Conservation (phyloP, 2,113 vertebrate genomes). For the Chamaetylas fuelleborni region DNA sequence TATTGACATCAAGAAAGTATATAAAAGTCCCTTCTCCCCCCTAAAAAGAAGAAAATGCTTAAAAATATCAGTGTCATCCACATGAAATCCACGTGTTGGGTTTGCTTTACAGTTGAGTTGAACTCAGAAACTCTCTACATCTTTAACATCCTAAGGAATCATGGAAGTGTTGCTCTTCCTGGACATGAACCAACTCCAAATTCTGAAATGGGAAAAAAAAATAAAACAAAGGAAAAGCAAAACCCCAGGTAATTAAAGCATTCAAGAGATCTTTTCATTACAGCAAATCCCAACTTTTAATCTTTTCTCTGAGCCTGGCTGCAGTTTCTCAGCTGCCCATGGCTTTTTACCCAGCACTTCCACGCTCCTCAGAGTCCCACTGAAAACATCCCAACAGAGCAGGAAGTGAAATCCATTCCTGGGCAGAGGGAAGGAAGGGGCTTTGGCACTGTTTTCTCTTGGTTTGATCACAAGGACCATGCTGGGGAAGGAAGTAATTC, state of each 20-base stretch:
- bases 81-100: conserved; percentile 22
- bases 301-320: background rate
- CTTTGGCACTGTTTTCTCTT: background rate
- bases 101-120: conserved; percentile 44
- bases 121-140: conserved; percentile 52
- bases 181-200: conserved; percentile 48
- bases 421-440: background rate
- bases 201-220: conserved; percentile 45
- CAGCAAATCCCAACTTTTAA: background rate
- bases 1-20: conserved; percentile 55
- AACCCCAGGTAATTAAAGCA: background rate
- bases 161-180: conserved; percentile 26
- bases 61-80: conserved; percentile 61
- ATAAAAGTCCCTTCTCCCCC: conserved; percentile 42
- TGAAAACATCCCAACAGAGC: background rate
- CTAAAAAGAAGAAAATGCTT: conserved; percentile 65
- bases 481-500: background rate
- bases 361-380: background rate
- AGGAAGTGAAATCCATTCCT: background rate
- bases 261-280: background rate
- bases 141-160: conserved; percentile 48
- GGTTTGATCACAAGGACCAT: background rate
- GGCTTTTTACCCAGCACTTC: background rate
- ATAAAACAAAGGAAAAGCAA: background rate
- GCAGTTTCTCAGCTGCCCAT: background rate